Base-by-base conservation (phyloP, 2,113 vertebrate species). In the Tricholaema leucomelas region DNA sequence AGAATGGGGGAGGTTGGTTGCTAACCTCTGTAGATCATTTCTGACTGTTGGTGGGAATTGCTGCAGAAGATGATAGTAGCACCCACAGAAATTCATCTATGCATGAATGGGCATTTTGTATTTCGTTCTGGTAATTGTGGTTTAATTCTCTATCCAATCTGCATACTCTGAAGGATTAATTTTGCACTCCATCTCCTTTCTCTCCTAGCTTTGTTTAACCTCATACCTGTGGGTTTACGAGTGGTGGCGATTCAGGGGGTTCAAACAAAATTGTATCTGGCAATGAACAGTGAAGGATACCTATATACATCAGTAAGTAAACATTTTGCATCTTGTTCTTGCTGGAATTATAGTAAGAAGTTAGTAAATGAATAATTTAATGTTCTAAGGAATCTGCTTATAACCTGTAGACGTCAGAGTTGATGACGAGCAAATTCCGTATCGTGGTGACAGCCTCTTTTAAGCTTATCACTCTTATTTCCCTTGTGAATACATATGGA, bases 231-330 rank as follows among this genome's bases (percentile, higher is more conserved):
- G 97, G 99, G 99, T 96, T 98, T 99, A 95, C 98, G 99, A 97
- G 99, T 99, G 97, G 99, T 99, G 98, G 99, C 99, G 92, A 99
- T 99, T 97, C 99, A 99, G 97, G 99, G 99, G 76, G 99, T 99
- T 97, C 99, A 99, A 97, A 99, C 98, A 92, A 99, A 99, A 97
- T 97, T 99, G 48, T 99, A 99, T 82, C 96, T 99, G 98, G 99
- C 99, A 80, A 99, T 99, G 99, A 99, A 99, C 98, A 99, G 99
- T 17, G 99, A 99, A 97, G 99, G 99, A 94, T 99, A 97, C 96
- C 97, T 99, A 77, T 99, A 99, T 91, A 99, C 99, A 97, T 99
- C 99, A 93, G 99, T 99, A 98, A 99, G 99, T 98, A 94, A 58
- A 91, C 50, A 7, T 15, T 46, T 73, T 38, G 15, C 15, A 76